Evolutionary conservation across 2,888 invertebrate species (phyloP), one percentile per base, ranked within the genome.

Genomic region (Sturmia bella): DNA sequence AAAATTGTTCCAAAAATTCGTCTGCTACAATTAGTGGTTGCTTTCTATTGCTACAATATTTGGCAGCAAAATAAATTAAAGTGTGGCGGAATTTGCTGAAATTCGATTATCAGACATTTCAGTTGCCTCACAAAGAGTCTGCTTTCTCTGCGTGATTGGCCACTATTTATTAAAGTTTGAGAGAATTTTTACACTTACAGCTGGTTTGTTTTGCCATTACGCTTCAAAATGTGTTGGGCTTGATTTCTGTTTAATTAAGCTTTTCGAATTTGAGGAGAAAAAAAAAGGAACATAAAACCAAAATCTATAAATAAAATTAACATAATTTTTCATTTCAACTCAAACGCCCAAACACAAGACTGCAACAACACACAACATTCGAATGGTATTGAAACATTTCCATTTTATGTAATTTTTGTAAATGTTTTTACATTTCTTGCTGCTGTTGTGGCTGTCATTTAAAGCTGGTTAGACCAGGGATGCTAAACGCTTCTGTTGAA

Each of bases 381-480:
- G 74, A 73, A 61, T 79, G 54, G 68, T 52, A 68, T 64, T 39
- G 66, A 81, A 81, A 77, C 77, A 72, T 81, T 77, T 77, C 63
- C 76, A 77, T 81, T 77, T 72, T 54, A 54, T 73, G 70, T 81
- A 21, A 21, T 41, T 69, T 70, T 64, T 48, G 43, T 24, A 37
- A 15, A 9, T 24, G 9, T 37, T 17, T 37, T 37, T 19, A 19
- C n/a, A n/a, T n/a, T 32, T 50, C 11, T 39, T 56, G 27, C 17
- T 56, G 27, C 15, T 50, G 19, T 19, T 21, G 37, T 21, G 21
- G 19, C 27, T 61, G 13, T 41, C 39, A 45, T 21, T 39, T 41
- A 39, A 21, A 45, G 73, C 27, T 64, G 27, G 6, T 32, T 32
- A 7, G 6, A 7, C 32, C 32, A 32, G 32, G 7, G 32, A 32